Evolutionary conservation across 2,113 vertebrate genomes (phyloP).

Genomic region (Onychostoma macrolepis): DNA sequence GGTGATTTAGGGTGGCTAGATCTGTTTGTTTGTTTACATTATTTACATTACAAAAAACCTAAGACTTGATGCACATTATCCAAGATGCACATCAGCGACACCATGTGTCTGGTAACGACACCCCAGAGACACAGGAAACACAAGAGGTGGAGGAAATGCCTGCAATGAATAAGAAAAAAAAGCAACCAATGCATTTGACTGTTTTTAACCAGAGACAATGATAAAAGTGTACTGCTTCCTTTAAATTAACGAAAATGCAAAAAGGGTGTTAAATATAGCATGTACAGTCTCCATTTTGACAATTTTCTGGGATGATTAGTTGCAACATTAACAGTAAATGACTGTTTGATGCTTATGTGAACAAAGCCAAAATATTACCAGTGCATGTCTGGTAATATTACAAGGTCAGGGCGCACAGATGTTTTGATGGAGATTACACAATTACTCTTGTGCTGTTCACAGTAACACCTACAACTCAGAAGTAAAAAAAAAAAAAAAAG

Average conservation of each 20-base stretch:
- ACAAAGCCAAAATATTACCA: neutral
- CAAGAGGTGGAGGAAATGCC: neutral
- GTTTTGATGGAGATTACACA: neutral
- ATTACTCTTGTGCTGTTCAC: neutral
- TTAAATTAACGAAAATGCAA: neutral
- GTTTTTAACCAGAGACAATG: neutral
- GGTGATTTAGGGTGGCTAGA: neutral
- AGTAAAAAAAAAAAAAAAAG: neutral
- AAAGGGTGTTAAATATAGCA: neutral
- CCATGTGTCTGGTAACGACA: neutral
- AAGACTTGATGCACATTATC: neutral
- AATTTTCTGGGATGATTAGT: neutral
- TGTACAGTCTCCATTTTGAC: neutral
- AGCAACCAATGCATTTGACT: neutral
- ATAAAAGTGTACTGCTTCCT: neutral
- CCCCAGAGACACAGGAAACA: constrained; percentile 2
- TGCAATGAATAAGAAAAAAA: neutral
- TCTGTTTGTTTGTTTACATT: neutral
- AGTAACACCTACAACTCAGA: neutral
- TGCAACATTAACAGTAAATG: neutral
- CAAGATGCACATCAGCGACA: neutral
- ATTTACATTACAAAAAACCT: neutral
- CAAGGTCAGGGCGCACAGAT: neutral
- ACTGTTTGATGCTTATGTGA: neutral
- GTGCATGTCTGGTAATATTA: neutral